Conservation (phyloP, 2,797 vertebrate species). For the Ctenosaura bakeri region DNA sequence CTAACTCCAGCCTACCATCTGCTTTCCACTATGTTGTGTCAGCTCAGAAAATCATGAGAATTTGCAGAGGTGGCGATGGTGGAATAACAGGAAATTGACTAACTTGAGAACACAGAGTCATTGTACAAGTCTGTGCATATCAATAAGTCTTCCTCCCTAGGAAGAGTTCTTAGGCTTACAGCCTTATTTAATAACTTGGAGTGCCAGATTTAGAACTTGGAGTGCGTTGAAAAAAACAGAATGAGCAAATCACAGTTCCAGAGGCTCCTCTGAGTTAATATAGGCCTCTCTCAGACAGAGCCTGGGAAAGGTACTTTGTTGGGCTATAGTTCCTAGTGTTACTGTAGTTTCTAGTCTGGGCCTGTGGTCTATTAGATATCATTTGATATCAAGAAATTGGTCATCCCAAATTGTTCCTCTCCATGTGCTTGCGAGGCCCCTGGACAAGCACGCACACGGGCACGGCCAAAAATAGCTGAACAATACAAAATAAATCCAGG, state of each 20-base stretch:
- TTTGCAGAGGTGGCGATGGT: not conserved
- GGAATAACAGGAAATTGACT: slow-evolving; percentile 3
- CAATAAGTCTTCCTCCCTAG: not conserved
- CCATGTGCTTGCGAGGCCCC: no score
- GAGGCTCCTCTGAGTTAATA: not conserved
- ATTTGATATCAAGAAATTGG: no score
- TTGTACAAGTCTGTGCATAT: not conserved
- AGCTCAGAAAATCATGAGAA: slow-evolving; percentile 25
- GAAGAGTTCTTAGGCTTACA: not conserved
- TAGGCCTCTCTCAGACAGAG: not conserved
- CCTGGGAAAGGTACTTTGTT: not conserved
- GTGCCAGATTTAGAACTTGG: not conserved
- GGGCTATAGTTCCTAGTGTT: not conserved
- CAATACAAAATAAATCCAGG: no score
- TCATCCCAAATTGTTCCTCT: no score
- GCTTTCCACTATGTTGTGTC: not conserved
- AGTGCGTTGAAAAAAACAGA: slow-evolving; percentile 7
- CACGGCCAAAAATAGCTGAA: no score
- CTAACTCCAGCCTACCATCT: not conserved
- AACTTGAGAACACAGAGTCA: slow-evolving; percentile 6
- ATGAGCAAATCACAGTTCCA: not conserved
- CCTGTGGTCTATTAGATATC: no score
- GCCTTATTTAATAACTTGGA: slow-evolving; percentile 6
- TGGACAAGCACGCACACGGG: no score
- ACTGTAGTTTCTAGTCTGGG: no score